Percentiles rank a stretch among this genome's conserved stretches.
Conservation (phyloP, 2,797 vertebrate genomes). For the Salmo trutta region DNA sequence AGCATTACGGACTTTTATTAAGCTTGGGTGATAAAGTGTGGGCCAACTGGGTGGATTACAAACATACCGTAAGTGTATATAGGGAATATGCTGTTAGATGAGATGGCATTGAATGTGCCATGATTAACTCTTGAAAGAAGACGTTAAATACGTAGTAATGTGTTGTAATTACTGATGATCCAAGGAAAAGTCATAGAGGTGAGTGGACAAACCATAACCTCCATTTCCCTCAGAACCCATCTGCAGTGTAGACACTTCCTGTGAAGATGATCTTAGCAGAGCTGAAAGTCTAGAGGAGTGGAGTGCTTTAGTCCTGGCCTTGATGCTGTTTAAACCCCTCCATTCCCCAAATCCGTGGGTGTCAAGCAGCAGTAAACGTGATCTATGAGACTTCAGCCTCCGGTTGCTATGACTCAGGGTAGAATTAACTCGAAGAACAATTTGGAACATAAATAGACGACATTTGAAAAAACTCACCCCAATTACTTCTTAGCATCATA, state of each 20-base stretch:
- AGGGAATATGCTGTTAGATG: background rate
- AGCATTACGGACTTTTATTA: background rate
- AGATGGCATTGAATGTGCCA: background rate
- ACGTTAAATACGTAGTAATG: no score
- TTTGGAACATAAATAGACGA: no score
- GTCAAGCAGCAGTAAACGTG: conserved; percentile 5
- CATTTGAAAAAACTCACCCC: background rate
- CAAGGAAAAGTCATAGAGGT: background rate
- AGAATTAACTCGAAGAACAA: background rate
- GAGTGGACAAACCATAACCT: background rate
- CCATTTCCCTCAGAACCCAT: background rate
- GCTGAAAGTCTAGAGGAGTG: background rate
- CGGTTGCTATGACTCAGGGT: background rate
- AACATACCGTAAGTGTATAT: background rate
- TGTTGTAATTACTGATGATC: background rate
- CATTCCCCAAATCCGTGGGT: conserved; percentile 4
- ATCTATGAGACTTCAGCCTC: background rate
- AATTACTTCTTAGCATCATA: background rate
- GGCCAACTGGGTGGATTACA: background rate
- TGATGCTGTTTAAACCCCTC: conserved; percentile 5
- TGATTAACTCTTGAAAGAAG: no score
- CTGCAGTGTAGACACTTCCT: background rate
- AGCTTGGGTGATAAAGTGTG: background rate
- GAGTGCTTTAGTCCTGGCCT: conserved; percentile 27
- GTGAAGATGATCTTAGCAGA: background rate